Evolutionary conservation across 2,113 vertebrate species (phyloP), one percentile per base, ranked within the genome.

Genomic region (Lonchura striata): DNA sequence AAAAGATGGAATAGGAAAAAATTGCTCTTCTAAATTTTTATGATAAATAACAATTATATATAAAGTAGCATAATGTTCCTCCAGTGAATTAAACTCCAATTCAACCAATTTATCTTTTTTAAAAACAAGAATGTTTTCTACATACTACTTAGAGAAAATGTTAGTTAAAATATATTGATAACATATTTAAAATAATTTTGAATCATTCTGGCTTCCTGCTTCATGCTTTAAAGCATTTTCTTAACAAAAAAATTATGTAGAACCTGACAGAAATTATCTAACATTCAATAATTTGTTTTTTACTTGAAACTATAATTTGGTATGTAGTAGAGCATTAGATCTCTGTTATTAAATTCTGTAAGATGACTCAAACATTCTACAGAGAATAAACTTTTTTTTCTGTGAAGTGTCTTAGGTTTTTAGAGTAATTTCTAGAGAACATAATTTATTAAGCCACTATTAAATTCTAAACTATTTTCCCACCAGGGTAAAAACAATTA

Each of bases 381-480:
- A 91, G 37, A 84, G 30, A 85, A 65, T 8, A 80, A 79, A 57
- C 5, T 69, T 77, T 49, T 86, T 86, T 65, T 33, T 88, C 22
- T 88, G 44, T 91, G 74, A 79, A 47, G 7, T 39, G 15, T 59
- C 63, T 61, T 44, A 80, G 23, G 31, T 74, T 90, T 92, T 95
- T 63, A 54, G 37, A 76, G 50, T 41, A 61, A 86, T 78, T 86
- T 90, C 33, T 80, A 39, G 24, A 88, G 10, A 83, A 75, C 16
- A 4, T 74, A 1, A 86, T 33, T 87, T 54, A 88, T 92, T 90
- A 91, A 80, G 33, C 70, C 47, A 65, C 63, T 90, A 80, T 92
- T 94, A 92, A 92, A 82, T 77, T 82, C 91, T 84, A 19, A 91
- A 83, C 35, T 69, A n/a, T 9, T 93, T 93, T 88, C 22, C 42